Evolutionary conservation across 2,888 invertebrate species (phyloP).

Genomic region (Cosmia pyralina): DNA sequence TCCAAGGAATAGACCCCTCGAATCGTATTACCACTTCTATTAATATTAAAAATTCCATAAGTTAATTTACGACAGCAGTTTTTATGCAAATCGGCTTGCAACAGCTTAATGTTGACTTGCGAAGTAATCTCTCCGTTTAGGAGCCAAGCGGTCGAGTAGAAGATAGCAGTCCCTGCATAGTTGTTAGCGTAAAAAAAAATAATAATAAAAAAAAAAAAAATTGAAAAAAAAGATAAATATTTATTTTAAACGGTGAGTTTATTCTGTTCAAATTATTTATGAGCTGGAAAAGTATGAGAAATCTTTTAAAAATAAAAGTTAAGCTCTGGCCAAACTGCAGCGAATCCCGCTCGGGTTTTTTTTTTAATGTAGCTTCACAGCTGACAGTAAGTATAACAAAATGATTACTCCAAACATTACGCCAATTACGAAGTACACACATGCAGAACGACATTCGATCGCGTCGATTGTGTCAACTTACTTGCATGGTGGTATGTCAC

Average conservation of each 20-base stretch:
- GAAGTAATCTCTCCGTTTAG: conserved; percentile 22
- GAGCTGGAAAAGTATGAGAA: not conserved
- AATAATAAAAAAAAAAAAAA: too few relatives aligned
- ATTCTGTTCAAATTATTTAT: conserved; percentile 24
- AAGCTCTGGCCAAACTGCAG: not conserved
- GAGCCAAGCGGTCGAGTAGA: conserved; percentile 2
- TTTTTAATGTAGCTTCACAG: too few relatives aligned
- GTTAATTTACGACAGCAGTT: conserved; percentile 26
- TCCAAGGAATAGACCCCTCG: not conserved
- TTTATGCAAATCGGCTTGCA: conserved; percentile 42
- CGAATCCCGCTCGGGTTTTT: not conserved
- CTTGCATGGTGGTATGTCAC: too few relatives aligned
- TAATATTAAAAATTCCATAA: conserved; percentile 22
- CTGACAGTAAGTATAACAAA: too few relatives aligned
- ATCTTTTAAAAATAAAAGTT: not conserved
- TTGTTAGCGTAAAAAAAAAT: too few relatives aligned
- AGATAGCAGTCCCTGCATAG: conserved; percentile 35
- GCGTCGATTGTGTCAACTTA: too few relatives aligned
- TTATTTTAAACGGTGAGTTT: not conserved
- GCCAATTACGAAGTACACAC: too few relatives aligned
- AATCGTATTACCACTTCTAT: not conserved
- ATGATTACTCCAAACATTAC: too few relatives aligned
- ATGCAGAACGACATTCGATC: too few relatives aligned
- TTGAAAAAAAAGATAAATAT: too few relatives aligned
- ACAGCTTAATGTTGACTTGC: conserved; percentile 27